Evolutionary conservation across 2,113 vertebrate species (phyloP).

Genomic region (Cricetomys ansorgei): DNA sequence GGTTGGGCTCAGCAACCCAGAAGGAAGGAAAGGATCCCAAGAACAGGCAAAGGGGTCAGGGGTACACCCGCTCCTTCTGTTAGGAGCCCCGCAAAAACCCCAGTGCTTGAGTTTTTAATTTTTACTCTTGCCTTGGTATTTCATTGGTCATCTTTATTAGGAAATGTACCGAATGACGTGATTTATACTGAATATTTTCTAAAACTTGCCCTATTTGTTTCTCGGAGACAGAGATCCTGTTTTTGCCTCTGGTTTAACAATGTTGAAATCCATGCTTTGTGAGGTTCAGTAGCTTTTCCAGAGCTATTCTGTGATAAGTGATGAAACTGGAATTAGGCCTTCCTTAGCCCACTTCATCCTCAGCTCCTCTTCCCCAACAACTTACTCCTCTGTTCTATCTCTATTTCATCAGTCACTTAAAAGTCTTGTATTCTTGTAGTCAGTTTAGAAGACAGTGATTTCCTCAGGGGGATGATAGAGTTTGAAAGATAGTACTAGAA

Average conservation of each 20-base stretch:
- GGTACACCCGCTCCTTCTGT: too few relatives aligned
- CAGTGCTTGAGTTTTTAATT: neutral
- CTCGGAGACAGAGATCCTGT: neutral
- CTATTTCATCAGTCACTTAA: conserved; percentile 15
- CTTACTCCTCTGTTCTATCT: neutral
- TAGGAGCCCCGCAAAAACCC: too few relatives aligned
- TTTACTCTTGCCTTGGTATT: neutral
- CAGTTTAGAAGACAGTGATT: neutral
- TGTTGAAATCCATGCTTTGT: neutral
- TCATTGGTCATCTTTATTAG: neutral
- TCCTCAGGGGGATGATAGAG: neutral
- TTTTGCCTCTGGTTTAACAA: neutral
- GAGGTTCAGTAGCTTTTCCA: neutral
- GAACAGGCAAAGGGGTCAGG: too few relatives aligned
- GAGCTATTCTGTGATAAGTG: neutral
- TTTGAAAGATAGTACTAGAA: neutral
- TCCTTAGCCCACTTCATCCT: neutral
- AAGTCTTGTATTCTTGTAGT: neutral
- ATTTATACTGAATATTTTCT: neutral
- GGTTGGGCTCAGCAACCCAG: too few relatives aligned
- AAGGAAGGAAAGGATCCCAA: too few relatives aligned
- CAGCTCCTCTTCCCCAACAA: neutral
- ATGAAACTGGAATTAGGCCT: neutral
- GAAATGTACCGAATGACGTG: neutral
- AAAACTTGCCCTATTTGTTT: neutral